Conservation (phyloP, 2,888 invertebrate genomes). For the Clivina fossor region DNA sequence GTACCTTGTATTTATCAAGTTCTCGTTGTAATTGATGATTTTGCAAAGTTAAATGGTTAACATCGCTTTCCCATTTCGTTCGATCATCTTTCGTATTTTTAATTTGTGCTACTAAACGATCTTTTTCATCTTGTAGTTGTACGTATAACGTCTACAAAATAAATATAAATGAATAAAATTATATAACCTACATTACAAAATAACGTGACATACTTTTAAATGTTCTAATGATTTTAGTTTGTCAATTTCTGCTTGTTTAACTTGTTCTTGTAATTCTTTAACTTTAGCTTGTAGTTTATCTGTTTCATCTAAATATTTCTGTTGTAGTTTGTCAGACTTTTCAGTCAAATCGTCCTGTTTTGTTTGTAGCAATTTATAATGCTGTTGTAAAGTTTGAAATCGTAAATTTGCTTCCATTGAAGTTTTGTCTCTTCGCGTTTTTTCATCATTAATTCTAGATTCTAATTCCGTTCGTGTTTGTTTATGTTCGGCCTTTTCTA, state of each 20-base stretch:
- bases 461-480: conserved; percentile 56
- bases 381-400: conserved; percentile 59
- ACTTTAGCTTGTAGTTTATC: conserved; percentile 55
- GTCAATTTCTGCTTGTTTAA: conserved; percentile 51
- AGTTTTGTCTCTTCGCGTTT: conserved; percentile 55
- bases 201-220: conserved; percentile 51
- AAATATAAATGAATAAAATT: not conserved
- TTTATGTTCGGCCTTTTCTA: conserved; percentile 59
- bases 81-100: conserved; percentile 43
- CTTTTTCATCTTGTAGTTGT: conserved; percentile 48
- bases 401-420: conserved; percentile 56
- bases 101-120: conserved; percentile 46
- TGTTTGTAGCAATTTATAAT: conserved; percentile 57
- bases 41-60: conserved; percentile 46
- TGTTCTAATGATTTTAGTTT: conserved; percentile 51
- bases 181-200: not conserved
- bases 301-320: conserved; percentile 54
- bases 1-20: conserved; percentile 37
- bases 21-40: conserved; percentile 47
- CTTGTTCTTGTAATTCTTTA: conserved; percentile 54
- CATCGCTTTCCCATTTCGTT: conserved; percentile 45
- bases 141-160: conserved; percentile 48
- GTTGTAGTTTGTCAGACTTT: conserved; percentile 54
- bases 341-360: conserved; percentile 58
- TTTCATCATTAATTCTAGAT: conserved; percentile 55